phyloP scores from a whole-genome alignment of 2,113 vertebrate species.

The Podarcis muralis region DNA sequence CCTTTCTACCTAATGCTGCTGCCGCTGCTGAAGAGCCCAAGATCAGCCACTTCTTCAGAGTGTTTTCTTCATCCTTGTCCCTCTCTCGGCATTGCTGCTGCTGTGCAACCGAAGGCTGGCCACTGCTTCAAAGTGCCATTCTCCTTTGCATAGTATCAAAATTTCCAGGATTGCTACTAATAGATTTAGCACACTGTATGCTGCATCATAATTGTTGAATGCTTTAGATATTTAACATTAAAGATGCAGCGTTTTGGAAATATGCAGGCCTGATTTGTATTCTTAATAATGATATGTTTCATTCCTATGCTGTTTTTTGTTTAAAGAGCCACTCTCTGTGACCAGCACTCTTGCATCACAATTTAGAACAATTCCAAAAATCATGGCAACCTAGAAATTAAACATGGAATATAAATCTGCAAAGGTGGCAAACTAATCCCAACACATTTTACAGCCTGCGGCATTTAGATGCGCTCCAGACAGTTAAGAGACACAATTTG shows the following conservation, averaged over 20 bases:
- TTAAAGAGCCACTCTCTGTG: not conserved
- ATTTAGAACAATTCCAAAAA: constrained; percentile 34
- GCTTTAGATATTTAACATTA: not conserved
- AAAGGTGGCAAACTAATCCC: constrained; percentile 12
- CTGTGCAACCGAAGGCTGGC: no score
- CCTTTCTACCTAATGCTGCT: not conserved
- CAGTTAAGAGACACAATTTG: constrained; percentile 21
- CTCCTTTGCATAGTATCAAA: not conserved
- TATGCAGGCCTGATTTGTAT: not conserved
- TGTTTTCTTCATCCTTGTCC: no score
- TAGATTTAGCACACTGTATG: not conserved
- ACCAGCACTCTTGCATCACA: constrained; percentile 6
- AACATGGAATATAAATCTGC: not conserved
- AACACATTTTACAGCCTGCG: constrained; percentile 21
- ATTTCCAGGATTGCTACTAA: not conserved
- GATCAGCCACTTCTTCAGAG: no score
- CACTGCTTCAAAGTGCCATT: not conserved
- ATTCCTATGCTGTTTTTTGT: not conserved
- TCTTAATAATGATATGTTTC: constrained; percentile 21
- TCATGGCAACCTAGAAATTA: not conserved
- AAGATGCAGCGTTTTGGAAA: not conserved
- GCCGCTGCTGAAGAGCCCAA: no score
- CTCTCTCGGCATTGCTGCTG: no score
- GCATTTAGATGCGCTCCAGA: constrained; percentile 31
- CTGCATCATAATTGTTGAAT: not conserved